phyloP scores from a whole-genome alignment of 2,797 vertebrate genomes.

The Austrolebias charrua region DNA sequence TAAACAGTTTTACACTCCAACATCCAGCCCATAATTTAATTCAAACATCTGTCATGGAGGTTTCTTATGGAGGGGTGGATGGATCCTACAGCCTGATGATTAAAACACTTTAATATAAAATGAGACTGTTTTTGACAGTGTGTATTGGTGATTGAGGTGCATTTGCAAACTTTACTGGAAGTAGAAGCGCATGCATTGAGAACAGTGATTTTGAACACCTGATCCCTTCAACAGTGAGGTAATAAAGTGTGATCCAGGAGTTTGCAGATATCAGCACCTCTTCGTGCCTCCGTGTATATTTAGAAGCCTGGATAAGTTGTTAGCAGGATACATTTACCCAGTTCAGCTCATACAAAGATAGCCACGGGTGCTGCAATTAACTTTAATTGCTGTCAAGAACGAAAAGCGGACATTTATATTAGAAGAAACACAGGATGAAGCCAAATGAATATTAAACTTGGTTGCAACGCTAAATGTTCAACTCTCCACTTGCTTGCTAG shows the following conservation, averaged over 20 bases:
- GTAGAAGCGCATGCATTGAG: not conserved
- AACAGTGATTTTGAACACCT: not conserved
- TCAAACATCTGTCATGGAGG: too few species aligned
- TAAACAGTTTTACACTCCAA: not conserved
- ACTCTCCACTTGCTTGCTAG: constrained; percentile 12
- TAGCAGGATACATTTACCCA: constrained; percentile 60
- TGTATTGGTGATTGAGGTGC: too few species aligned
- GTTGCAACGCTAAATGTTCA: not conserved
- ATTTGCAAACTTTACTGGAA: not conserved
- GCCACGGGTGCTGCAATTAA: not conserved
- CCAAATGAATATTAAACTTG: not conserved
- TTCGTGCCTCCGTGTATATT: constrained; percentile 49
- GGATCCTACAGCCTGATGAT: too few species aligned
- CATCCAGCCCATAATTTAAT: too few species aligned
- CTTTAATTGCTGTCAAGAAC: not conserved
- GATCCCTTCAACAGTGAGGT: too few species aligned
- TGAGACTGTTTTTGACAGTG: too few species aligned
- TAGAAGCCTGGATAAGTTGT: constrained; percentile 39
- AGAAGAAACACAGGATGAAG: not conserved
- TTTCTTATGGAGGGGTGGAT: too few species aligned
- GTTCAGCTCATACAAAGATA: constrained; percentile 11
- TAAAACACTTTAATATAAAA: too few species aligned
- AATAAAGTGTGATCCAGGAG: not conserved
- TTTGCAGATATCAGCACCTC: constrained; percentile 20
- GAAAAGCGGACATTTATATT: not conserved